Evolutionary conservation across 2,797 vertebrate species (phyloP), one percentile per base, ranked within the genome.

Genomic region (Oreortyx pictus): DNA sequence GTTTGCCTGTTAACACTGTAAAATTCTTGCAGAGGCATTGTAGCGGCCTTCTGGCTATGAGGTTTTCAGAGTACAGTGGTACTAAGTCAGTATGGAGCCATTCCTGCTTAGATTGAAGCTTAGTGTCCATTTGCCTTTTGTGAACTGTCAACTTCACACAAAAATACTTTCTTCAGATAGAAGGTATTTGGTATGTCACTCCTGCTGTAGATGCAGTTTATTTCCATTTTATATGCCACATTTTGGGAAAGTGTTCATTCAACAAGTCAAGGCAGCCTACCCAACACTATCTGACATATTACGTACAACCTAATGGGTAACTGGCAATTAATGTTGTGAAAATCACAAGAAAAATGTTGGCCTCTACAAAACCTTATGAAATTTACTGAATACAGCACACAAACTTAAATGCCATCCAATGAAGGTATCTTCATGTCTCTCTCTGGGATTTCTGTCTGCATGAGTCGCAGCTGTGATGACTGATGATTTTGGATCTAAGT

Each of bases 301-400:
- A 29, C 4, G 2, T n/a, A 17, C 14, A 9, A 5, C 43, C 22
- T n/a, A 74, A 52, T 6, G 41, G 49, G 37, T 20, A 49, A 49
- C 14, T 61, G 52, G 66, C 74, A 91, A 95, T 89, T 62, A 75
- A 57, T 68, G 52, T 33, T 68, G 54, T 67, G 61, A 85, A 93
- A 62, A 56, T 6, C 56, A 33, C 16, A 43, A 35, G 43, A 73
- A 91, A 89, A 85, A 39, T 8, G 9, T 4, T 65, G 18, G 3
- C 6, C 11, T 13, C 57, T 89, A 57, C 13, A 62, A 39, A 89
- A 83, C 29, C 37, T 67, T 66, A 49, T 76, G 39, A 74, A 68
- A 29, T 50, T 68, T 77, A 46, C 43, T n/a, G 50, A 56, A 3
- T 44, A 52, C 62, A 62, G 54, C 74, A 37, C 25, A 20, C 9